Conservation (phyloP, 1,140 invertebrate species). For the Oscheius sp. region DNA sequence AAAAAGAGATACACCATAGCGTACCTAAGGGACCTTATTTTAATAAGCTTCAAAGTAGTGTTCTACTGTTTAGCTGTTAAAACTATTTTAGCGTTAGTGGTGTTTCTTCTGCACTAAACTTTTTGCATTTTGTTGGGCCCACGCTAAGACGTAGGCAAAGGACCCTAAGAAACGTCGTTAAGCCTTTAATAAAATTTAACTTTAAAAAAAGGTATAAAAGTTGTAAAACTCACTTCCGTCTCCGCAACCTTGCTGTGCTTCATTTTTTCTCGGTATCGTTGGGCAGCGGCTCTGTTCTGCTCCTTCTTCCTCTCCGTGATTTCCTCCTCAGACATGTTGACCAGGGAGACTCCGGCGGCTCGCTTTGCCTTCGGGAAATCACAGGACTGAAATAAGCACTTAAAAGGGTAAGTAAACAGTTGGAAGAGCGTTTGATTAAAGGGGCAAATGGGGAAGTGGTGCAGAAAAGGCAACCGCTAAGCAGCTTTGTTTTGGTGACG, state of each 20-base stretch:
- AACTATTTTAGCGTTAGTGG: no score
- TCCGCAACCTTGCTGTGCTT: not conserved
- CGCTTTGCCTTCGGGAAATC: constrained; percentile 5
- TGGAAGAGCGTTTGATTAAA: not conserved
- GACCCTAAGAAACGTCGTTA: no score
- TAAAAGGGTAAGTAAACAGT: not conserved
- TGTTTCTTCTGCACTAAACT: no score
- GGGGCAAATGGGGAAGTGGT: not conserved
- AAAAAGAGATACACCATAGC: no score
- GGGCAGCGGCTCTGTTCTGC: constrained; percentile 54
- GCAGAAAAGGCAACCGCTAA: not conserved
- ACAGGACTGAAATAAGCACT: not conserved
- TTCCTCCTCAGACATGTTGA: constrained; percentile 30
- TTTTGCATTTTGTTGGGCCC: no score
- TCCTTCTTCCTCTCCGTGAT: constrained; percentile 54
- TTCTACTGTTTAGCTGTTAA: no score
- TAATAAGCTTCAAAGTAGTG: no score
- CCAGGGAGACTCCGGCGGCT: constrained; percentile 20
- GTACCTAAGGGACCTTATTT: no score
- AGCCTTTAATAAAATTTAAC: no score
- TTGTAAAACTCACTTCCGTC: not conserved
- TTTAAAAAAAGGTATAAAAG: not conserved
- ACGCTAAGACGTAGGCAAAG: no score
- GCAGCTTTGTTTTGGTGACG: no score
- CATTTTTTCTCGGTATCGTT: constrained; percentile 47